Evolutionary conservation across 2,797 vertebrate species (phyloP), one percentile per base, ranked within the genome.

Genomic region (Amazonetta brasiliensis): DNA sequence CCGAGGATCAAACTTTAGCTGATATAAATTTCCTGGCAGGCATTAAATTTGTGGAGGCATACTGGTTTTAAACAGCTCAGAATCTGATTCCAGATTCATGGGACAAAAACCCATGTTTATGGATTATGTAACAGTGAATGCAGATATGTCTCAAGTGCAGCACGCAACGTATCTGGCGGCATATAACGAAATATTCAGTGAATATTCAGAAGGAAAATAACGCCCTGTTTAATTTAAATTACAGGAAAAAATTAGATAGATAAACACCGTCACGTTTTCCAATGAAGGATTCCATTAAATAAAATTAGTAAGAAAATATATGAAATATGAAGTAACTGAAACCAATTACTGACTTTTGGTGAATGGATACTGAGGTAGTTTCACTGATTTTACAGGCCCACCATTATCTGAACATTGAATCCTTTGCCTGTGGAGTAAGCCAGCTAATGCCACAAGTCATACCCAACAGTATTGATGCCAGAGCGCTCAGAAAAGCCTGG

Each of bases 41-140:
- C 66, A 62, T 80, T 89, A 79, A 22, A 88, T 89, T 90, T 79
- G 72, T 92, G 90, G 81, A 93, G 81, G 88, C 81, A 95, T 60
- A 58, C 10, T 30, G 44, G 81, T 66, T 83, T 83, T 80, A 90
- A 92, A 50, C 72, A 43, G 17, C 86, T 92, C 58, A 83, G 91
- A 91, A 77, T 80, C 44, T 23, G 60, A 82, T 76, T 87, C 74
- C 31, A 59, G 81, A 92, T 87, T 87, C 73, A 87, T 46, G 68
- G 78, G 88, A 82, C 1, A 0, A 94, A 95, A 71, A 3, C 22
- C 69, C 30, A 44, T 88, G 85, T 92, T 95, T 92, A 78, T 94
- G n/a, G 79, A 92, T 95, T 92, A 94, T 48, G 48, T 63, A 95
- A 94, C 67, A 84, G 79, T 59, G 72, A 94, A 90, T 71, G 89